Percentiles rank a stretch among this genome's conserved stretches.
phyloP scores from a whole-genome alignment of 2,888 invertebrate genomes.

The Chymomyza fuscimana region DNA sequence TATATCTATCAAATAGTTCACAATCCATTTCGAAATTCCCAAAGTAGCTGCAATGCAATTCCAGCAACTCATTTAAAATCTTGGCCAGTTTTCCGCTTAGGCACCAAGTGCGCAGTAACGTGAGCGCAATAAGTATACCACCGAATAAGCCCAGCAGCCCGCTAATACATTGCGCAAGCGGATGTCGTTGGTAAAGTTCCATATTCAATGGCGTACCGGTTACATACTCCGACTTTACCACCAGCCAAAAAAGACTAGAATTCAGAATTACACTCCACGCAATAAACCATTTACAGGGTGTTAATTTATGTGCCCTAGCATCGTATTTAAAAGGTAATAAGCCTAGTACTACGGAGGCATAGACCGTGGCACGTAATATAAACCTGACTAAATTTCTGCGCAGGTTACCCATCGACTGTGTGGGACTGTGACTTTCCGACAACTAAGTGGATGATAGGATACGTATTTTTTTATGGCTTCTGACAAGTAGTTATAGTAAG shows the following conservation, averaged over 20 bases:
- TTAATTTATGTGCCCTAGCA: conserved; percentile 8
- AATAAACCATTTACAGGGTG: conserved; percentile 29
- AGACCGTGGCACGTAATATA: conserved; percentile 28
- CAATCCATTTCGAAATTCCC: not conserved
- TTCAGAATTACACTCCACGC: conserved; percentile 35
- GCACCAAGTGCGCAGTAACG: not conserved
- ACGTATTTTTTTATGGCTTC: too few relatives aligned
- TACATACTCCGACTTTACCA: not conserved
- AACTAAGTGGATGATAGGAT: not conserved
- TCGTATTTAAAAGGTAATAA: conserved; percentile 45
- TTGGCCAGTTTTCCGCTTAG: not conserved
- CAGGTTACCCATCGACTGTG: not conserved
- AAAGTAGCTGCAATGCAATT: not conserved
- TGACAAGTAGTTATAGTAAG: too few relatives aligned
- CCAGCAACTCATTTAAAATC: not conserved
- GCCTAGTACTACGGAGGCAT: conserved; percentile 48
- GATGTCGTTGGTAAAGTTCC: not conserved
- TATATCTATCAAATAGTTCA: conserved; percentile 18
- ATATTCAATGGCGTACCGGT: not conserved
- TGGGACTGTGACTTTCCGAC: not conserved
- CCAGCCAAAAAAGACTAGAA: not conserved
- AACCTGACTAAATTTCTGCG: conserved; percentile 27
- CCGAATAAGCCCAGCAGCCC: not conserved
- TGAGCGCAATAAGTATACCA: not conserved
- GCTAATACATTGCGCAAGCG: not conserved